Evolutionary conservation across 2,113 vertebrate genomes (phyloP).

Genomic region (Blennius ocellaris): DNA sequence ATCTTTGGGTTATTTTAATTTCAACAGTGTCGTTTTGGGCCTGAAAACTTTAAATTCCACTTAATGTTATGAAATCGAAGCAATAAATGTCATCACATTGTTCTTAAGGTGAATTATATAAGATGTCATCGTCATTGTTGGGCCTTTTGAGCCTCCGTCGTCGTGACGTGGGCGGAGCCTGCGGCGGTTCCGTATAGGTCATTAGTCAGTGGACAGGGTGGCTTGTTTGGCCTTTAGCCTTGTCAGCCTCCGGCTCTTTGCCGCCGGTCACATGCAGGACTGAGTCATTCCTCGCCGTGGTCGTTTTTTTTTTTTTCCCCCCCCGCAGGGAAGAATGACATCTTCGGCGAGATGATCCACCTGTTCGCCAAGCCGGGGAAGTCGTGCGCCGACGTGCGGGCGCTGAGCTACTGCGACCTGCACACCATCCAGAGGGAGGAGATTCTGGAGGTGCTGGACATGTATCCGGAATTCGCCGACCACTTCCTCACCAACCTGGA

Average conservation of each 20-base stretch:
- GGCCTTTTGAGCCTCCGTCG: no score
- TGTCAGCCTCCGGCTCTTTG: slow-evolving; percentile 1
- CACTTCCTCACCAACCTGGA: slow-evolving; percentile 95
- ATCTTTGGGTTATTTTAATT: no score
- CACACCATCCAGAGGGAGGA: slow-evolving; percentile 97
- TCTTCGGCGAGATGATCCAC: slow-evolving; percentile 98
- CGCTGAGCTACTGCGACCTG: slow-evolving; percentile 94
- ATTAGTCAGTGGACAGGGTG: background rate
- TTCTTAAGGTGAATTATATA: no score
- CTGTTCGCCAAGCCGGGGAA: slow-evolving; percentile 93
- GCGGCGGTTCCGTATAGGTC: slow-evolving; percentile 15
- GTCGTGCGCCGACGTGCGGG: slow-evolving; percentile 93
- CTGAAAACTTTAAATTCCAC: no score
- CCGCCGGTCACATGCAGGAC: slow-evolving; percentile 19
- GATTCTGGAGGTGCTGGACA: slow-evolving; percentile 95
- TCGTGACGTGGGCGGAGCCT: background rate
- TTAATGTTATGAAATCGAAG: no score
- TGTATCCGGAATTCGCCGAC: slow-evolving; percentile 98
- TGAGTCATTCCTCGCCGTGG: no score
- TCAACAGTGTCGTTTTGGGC: no score
- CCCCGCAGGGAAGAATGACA: slow-evolving; percentile 93
- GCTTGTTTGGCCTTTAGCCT: slow-evolving; percentile 21
- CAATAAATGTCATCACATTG: no score
- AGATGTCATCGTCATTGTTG: no score
- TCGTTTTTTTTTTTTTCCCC: no score